phyloP scores from a whole-genome alignment of 1,140 invertebrate genomes.

The Octopus sinensis region DNA sequence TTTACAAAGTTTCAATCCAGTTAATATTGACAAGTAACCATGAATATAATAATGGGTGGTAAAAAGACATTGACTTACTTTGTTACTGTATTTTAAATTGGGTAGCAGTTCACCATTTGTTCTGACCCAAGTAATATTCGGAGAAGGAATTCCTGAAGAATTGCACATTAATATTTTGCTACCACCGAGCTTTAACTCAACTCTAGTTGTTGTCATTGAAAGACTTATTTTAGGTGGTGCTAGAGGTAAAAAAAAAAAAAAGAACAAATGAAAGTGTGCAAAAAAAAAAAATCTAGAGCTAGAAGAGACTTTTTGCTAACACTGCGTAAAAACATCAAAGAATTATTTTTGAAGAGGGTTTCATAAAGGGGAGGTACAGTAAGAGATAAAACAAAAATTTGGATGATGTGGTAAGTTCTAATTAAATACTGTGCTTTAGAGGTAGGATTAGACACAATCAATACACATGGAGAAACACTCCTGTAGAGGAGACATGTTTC shows the following conservation, averaged over 20 bases:
- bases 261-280: background rate
- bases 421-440: no score
- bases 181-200: constrained; percentile 77
- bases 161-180: constrained; percentile 68
- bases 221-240: constrained; percentile 61
- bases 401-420: no score
- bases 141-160: constrained; percentile 78
- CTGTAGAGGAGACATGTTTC: no score
- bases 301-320: background rate
- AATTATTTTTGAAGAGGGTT: no score
- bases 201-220: constrained; percentile 76
- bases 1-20: no score
- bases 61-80: constrained; percentile 22
- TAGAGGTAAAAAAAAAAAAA: constrained; percentile 24
- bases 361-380: no score
- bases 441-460: no score
- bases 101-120: constrained; percentile 44
- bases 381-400: no score
- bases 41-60: no score
- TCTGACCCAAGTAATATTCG: constrained; percentile 75
- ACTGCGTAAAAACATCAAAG: background rate
- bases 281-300: background rate
- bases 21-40: no score
- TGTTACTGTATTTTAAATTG: constrained; percentile 29
- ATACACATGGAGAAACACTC: no score